These are phyloP conservation scores for Pomatostomus ruficeps DNA, from an alignment of 2,113 vertebrate species.

Conservation along the genomic window DNA sequence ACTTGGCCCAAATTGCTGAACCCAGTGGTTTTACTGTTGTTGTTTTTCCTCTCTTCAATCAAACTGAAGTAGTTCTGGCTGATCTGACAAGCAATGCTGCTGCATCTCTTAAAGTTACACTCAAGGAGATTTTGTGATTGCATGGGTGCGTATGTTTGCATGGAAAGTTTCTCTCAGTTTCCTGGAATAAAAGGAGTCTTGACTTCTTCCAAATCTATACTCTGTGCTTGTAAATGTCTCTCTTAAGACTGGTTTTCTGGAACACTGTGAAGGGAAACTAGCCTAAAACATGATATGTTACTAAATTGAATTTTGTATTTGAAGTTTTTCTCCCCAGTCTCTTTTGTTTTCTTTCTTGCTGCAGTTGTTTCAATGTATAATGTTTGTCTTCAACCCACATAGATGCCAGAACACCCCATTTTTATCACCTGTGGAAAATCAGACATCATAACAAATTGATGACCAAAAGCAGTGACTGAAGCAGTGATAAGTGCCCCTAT, in stretches of 20 bases:
- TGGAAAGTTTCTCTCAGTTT: conserved; percentile 27
- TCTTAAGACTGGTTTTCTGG: background rate
- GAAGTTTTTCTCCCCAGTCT: background rate
- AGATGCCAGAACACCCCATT: background rate
- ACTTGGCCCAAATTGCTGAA: conserved; percentile 61
- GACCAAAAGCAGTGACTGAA: background rate
- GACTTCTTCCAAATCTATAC: conserved; percentile 1
- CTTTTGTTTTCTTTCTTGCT: background rate
- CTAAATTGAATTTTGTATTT: background rate
- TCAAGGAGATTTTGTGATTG: background rate
- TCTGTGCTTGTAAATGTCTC: conserved; percentile 11
- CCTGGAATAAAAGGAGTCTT: conserved; percentile 24
- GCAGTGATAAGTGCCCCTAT: too few species aligned
- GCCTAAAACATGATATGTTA: background rate
- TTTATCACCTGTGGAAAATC: background rate
- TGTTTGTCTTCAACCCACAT: background rate
- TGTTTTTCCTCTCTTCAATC: conserved; percentile 67
- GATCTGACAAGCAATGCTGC: background rate
- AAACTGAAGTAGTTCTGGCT: conserved; percentile 46
- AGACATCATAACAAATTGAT: background rate
- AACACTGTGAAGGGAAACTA: background rate
- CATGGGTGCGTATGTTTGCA: background rate
- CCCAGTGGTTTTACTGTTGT: conserved; percentile 60
- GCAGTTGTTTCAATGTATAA: background rate
- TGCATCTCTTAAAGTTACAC: conserved; percentile 42